Percentiles rank a stretch among this genome's conserved stretches.
Evolutionary conservation across 2,888 invertebrate species (phyloP).

Genomic region (Calameuta pallipes): DNA sequence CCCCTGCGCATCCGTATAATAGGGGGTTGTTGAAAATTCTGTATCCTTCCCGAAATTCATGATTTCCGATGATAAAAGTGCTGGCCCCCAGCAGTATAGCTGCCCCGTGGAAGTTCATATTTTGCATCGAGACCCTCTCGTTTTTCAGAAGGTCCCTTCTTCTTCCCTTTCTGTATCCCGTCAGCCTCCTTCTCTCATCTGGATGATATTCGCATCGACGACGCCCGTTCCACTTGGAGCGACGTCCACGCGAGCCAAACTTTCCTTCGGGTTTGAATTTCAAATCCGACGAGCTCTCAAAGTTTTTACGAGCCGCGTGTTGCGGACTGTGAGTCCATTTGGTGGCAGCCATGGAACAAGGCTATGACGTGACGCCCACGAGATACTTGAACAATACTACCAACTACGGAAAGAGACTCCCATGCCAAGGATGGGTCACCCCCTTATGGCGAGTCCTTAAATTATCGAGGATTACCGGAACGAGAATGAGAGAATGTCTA

Average conservation of each 20-base stretch:
- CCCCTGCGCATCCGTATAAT: neutral
- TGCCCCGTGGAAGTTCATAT: neutral
- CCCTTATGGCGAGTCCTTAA: slow-evolving; percentile 6
- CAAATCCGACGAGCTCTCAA: slow-evolving; percentile 14
- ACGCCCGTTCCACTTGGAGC: neutral
- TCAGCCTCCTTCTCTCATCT: slow-evolving; percentile 18
- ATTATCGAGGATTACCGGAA: slow-evolving; percentile 7
- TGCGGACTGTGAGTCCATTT: neutral
- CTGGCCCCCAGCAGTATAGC: neutral
- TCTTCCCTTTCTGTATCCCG: slow-evolving; percentile 1
- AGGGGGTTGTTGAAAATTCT: neutral
- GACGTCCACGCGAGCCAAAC: slow-evolving; percentile 16
- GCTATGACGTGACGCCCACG: slow-evolving; percentile 1
- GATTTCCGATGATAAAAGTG: slow-evolving; percentile 6
- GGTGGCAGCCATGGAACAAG: neutral
- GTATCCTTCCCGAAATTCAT: slow-evolving; percentile 9
- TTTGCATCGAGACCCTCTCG: neutral
- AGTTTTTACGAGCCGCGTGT: slow-evolving; percentile 14
- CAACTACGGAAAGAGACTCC: neutral
- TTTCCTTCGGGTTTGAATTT: slow-evolving; percentile 20
- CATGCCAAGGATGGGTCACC: neutral
- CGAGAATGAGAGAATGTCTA: neutral
- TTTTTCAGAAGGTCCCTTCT: neutral
- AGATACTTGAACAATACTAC: slow-evolving; percentile 10
- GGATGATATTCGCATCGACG: slow-evolving; percentile 32